phyloP scores from a whole-genome alignment of 92 coral and sea anemone genomes.

The Montipora capitata region DNA sequence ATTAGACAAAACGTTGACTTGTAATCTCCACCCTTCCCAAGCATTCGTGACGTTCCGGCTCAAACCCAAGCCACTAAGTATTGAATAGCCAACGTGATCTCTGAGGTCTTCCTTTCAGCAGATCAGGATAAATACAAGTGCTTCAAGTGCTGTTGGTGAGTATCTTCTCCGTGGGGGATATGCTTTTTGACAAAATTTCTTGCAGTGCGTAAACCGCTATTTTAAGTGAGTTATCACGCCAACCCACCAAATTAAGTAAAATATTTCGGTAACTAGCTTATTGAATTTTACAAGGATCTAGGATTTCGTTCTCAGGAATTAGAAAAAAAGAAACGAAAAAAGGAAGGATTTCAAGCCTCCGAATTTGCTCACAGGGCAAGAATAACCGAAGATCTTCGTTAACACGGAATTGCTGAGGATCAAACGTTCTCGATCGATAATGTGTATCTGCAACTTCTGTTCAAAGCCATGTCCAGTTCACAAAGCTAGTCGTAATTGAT shows the following conservation, averaged over 20 bases:
- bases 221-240: neutral
- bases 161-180: neutral
- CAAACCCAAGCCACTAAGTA: neutral
- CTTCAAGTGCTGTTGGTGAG: neutral
- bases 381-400: too few relatives aligned
- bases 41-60: neutral
- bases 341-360: too few relatives aligned
- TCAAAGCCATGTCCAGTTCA: too few relatives aligned
- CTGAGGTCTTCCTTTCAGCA: slow-evolving; percentile 10
- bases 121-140: neutral
- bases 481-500: too few relatives aligned
- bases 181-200: neutral
- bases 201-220: neutral
- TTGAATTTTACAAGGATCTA: too few relatives aligned
- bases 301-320: too few relatives aligned
- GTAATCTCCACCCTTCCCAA: neutral
- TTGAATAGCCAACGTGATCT: neutral
- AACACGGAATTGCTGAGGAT: too few relatives aligned
- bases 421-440: too few relatives aligned
- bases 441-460: too few relatives aligned
- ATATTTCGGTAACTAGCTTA: too few relatives aligned
- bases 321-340: too few relatives aligned
- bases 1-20: neutral
- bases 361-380: too few relatives aligned
- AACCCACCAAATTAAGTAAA: neutral